A percentile compares a stretch with the other conserved stretches of the same genome.
phyloP scores from a whole-genome alignment of 2,113 vertebrate species.

The Onychostruthus taczanowskii region DNA sequence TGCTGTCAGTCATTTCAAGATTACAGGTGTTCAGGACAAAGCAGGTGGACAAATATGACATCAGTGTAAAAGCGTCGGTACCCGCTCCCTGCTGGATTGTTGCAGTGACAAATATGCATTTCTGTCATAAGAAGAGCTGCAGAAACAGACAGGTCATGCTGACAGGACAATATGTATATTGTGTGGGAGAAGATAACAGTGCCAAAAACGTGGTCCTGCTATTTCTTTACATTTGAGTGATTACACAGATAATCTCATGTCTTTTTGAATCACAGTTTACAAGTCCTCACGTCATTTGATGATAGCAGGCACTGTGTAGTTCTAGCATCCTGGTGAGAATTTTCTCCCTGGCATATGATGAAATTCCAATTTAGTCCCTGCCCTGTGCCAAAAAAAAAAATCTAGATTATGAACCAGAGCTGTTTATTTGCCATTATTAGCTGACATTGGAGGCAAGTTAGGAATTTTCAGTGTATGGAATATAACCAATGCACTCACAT shows the following conservation, averaged over 20 bases:
- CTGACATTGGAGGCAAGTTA: background rate
- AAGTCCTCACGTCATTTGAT: background rate
- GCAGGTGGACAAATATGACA: background rate
- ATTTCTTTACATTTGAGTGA: conserved; percentile 36
- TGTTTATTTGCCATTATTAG: conserved; percentile 9
- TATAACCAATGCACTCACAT: background rate
- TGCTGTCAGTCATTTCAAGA: conserved; percentile 26
- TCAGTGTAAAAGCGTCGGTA: background rate
- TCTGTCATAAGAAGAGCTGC: background rate
- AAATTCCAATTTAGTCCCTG: conserved; percentile 4
- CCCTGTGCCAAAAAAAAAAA: background rate
- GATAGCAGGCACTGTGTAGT: background rate
- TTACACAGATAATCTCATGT: background rate
- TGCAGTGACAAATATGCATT: background rate
- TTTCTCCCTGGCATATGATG: background rate
- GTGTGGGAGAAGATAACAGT: background rate
- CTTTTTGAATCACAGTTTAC: conserved; percentile 12
- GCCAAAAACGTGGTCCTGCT: background rate
- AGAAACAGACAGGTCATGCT: background rate
- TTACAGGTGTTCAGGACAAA: conserved; percentile 48
- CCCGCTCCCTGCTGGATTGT: background rate
- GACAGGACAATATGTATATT: conserved; percentile 13
- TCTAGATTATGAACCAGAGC: background rate
- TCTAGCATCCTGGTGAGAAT: background rate
- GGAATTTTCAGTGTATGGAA: background rate